Evolutionary conservation across 2,113 vertebrate genomes (phyloP).

Genomic region (Podocnemis expansa): DNA sequence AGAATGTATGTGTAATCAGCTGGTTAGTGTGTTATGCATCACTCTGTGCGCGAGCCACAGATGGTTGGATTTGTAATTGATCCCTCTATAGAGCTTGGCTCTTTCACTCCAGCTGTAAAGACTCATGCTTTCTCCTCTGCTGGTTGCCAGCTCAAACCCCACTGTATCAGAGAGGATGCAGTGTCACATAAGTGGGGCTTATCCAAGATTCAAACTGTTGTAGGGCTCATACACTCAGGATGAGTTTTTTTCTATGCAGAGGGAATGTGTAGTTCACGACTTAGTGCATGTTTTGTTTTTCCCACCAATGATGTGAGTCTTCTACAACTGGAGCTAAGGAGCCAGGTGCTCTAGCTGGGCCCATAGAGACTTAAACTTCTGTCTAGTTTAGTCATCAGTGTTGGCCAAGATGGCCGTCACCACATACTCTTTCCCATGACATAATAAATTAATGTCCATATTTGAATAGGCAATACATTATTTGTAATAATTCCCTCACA

Average conservation of each 20-base stretch:
- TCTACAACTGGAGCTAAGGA: background rate
- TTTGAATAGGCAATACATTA: background rate
- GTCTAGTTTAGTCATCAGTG: background rate
- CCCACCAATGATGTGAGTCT: background rate
- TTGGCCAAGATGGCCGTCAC: background rate
- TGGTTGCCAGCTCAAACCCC: background rate
- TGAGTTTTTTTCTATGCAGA: background rate
- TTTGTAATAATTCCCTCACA: background rate
- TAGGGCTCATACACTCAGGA: background rate
- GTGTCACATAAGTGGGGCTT: background rate
- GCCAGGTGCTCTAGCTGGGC: background rate
- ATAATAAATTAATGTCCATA: background rate
- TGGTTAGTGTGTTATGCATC: background rate
- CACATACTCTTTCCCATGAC: background rate
- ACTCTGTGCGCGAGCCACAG: background rate
- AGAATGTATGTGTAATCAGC: background rate
- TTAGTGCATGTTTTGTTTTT: background rate
- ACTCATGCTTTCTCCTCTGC: background rate
- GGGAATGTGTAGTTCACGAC: background rate
- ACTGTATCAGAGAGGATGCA: background rate
- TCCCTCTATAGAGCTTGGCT: background rate
- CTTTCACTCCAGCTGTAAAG: background rate
- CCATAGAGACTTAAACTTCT: background rate
- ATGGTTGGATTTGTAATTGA: background rate
- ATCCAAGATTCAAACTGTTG: background rate